These are phyloP conservation scores for Dendrolimus pini DNA, from an alignment of 2,888 invertebrate genomes.

Conservation along the genomic window DNA sequence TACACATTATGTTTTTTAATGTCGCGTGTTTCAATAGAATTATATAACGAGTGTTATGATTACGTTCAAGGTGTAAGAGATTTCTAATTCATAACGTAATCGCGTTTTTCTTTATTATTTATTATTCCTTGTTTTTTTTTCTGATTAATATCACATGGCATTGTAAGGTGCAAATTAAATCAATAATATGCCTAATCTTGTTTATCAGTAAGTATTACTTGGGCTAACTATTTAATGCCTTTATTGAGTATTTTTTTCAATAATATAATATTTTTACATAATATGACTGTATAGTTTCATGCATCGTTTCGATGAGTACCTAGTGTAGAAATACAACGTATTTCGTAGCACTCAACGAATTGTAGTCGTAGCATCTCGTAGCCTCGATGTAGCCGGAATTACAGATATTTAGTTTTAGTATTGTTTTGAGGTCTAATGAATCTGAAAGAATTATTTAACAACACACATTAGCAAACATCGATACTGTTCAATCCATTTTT, in stretches of 20 bases:
- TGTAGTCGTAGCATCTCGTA: background rate
- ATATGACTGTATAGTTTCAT: too few relatives aligned
- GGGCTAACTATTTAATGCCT: too few relatives aligned
- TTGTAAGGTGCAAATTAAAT: background rate
- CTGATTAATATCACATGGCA: background rate
- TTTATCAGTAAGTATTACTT: background rate
- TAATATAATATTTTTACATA: too few relatives aligned
- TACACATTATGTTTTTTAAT: constrained; percentile 7
- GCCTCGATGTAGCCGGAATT: background rate
- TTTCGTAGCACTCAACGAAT: background rate
- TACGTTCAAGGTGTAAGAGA: background rate
- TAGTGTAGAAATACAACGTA: background rate
- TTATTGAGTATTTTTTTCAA: too few relatives aligned
- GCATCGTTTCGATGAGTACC: too few relatives aligned
- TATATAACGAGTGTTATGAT: constrained; percentile 12
- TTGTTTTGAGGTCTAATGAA: too few relatives aligned
- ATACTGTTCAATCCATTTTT: too few relatives aligned
- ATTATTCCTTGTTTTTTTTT: background rate
- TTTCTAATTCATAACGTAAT: background rate
- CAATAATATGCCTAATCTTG: background rate
- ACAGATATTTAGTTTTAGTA: background rate
- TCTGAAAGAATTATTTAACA: too few relatives aligned
- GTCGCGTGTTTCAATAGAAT: constrained; percentile 12
- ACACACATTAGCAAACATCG: too few relatives aligned
- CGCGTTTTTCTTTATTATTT: too few relatives aligned